Percentiles rank a stretch among this genome's conserved stretches.
Conservation (phyloP, 1,140 invertebrate species). For the Xylocopa sonorina region DNA sequence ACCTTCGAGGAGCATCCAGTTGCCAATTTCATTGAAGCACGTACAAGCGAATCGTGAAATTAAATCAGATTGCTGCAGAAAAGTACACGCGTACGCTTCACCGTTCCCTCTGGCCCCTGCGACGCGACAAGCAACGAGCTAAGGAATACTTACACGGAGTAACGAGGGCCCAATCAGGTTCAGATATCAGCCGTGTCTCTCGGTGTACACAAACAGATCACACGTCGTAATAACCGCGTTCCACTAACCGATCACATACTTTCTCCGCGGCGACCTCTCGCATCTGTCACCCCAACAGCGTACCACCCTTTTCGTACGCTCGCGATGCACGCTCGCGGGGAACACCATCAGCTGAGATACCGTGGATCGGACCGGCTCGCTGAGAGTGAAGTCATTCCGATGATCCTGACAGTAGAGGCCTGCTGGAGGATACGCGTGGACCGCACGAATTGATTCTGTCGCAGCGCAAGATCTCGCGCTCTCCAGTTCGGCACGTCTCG, state of each 20-base stretch:
- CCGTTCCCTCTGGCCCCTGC: neutral
- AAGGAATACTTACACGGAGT: slow-evolving; percentile 17
- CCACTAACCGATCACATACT: slow-evolving; percentile 38
- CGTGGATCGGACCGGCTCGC: no score
- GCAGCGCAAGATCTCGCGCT: slow-evolving; percentile 29
- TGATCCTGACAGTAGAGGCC: neutral
- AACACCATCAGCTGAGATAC: slow-evolving; percentile 20
- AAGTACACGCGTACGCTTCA: no score
- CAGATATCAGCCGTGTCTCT: neutral
- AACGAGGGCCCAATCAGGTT: slow-evolving; percentile 3
- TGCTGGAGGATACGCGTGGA: slow-evolving; percentile 16
- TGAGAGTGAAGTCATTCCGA: neutral
- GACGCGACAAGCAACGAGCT: no score
- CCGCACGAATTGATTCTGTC: slow-evolving; percentile 42
- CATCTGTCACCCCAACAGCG: slow-evolving; percentile 23
- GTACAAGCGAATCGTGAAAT: no score
- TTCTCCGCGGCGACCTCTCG: slow-evolving; percentile 36
- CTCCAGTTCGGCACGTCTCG: slow-evolving; percentile 25
- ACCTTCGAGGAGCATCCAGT: neutral
- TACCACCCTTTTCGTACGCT: neutral
- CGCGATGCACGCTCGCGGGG: neutral
- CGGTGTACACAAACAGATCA: slow-evolving; percentile 8
- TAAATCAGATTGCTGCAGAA: neutral
- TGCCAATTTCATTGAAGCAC: neutral
- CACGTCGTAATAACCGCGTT: slow-evolving; percentile 18